Evolutionary conservation across 2,797 vertebrate genomes (phyloP).

Genomic region (Hippopotamyrus pictus): DNA sequence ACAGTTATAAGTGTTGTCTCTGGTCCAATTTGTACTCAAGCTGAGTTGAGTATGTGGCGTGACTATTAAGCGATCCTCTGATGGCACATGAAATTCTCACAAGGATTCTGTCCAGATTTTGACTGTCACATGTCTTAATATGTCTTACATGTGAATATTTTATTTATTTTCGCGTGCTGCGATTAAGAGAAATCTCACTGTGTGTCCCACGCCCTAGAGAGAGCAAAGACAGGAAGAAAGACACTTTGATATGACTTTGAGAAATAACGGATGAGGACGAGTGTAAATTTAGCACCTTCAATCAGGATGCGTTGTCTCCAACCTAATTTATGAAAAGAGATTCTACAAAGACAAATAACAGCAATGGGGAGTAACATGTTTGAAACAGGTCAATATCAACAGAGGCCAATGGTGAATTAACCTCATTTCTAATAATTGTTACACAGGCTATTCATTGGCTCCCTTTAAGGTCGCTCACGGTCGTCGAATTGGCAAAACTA

Average conservation of each 20-base stretch:
- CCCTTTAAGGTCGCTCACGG: neutral
- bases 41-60: neutral
- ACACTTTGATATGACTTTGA: neutral
- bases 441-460: neutral
- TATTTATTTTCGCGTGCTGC: neutral
- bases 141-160: neutral
- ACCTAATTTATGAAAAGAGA: neutral
- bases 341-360: neutral
- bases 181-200: neutral
- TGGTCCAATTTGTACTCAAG: neutral
- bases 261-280: neutral
- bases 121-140: neutral
- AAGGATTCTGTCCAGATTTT: neutral
- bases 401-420: neutral
- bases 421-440: neutral
- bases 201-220: neutral
- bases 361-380: neutral
- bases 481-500: neutral
- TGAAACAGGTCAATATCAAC: neutral
- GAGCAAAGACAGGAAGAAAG: neutral
- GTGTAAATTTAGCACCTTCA: neutral
- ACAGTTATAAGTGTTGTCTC: constrained; percentile 10
- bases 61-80: neutral
- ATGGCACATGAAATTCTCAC: neutral
- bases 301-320: neutral